Conservation (phyloP, 2,888 invertebrate species). For the Nomada flava region DNA sequence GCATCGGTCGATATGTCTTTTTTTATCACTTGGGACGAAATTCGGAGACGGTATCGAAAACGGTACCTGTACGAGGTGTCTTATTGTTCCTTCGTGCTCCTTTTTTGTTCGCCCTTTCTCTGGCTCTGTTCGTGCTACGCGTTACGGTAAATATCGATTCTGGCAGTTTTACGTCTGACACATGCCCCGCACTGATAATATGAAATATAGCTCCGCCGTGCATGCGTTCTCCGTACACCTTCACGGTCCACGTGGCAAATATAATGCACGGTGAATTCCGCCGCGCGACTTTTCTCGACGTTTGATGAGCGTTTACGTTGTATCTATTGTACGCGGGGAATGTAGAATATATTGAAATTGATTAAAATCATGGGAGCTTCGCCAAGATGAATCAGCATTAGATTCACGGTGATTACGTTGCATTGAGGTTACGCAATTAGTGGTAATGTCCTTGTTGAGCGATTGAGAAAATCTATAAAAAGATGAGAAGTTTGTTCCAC, state of each 20-base stretch:
- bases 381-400: not conserved
- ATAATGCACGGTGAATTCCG: conserved; percentile 60
- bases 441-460: too few species aligned
- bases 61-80: conserved; percentile 6
- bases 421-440: conserved; percentile 2
- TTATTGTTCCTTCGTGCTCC: conserved; percentile 10
- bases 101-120: not conserved
- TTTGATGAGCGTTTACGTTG: not conserved
- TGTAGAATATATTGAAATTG: not conserved
- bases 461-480: too few species aligned
- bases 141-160: conserved; percentile 25
- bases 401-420: too few species aligned
- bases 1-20: too few species aligned
- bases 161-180: conserved; percentile 49
- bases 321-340: not conserved
- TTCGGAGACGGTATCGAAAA: conserved; percentile 12
- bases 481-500: conserved; percentile 15
- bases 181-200: conserved; percentile 61
- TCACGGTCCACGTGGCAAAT: conserved; percentile 61
- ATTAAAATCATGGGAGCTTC: conserved; percentile 10
- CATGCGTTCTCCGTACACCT: conserved; percentile 36
- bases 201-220: conserved; percentile 33
- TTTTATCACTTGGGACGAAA: not conserved
- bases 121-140: not conserved
- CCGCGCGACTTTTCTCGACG: conserved; percentile 42